Evolutionary conservation across 2,888 invertebrate genomes (phyloP), one percentile per base, ranked within the genome.

Genomic region (Ectemnius cavifrons): DNA sequence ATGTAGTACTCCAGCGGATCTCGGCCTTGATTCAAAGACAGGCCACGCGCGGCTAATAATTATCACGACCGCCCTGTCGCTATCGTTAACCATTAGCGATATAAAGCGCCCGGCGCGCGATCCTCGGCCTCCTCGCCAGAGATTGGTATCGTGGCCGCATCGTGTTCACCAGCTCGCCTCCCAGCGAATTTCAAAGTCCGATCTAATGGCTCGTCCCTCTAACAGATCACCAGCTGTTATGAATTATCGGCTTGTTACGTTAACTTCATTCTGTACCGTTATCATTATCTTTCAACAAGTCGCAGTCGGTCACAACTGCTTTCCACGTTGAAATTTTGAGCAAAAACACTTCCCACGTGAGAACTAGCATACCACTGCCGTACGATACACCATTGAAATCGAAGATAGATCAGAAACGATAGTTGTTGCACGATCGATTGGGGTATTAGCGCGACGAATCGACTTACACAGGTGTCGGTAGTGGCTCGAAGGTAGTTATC

Each of bases 31-130:
- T 81, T 65, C 83, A 68, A 67, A 73, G 72, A 68, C 49, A n/a
- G 67, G 27, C 75, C 63, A 58, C 67, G 70, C 73, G 75, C 58
- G 61, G 71, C 64, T 72, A 82, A 82, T 82, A 82, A 82, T 82
- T 82, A 82, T 84, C 71, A 63, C 65, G 63, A 47, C 46, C 47
- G 28, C 61, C 66, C 56, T 23, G 61, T 65, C 76, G 74, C 72
- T 79, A 71, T 71, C 75, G 82, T 45, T 16, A 66, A 63, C 75
- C 73, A 81, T 81, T 83, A 78, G 56, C 75, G 45, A 69, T 69
- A 73, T 71, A 71, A 67, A 66, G 49, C 74, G 71, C 58, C 66
- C 56, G 28, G 78, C 64, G 75, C 72, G 52, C 37, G 75, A 67
- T 77, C 67, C 74, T 80, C 78, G 63, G 64, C 59, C 62, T 63